These are phyloP conservation scores for Euglossa dilemma DNA, from an alignment of 1,140 invertebrate genomes.

Conservation along the genomic window DNA sequence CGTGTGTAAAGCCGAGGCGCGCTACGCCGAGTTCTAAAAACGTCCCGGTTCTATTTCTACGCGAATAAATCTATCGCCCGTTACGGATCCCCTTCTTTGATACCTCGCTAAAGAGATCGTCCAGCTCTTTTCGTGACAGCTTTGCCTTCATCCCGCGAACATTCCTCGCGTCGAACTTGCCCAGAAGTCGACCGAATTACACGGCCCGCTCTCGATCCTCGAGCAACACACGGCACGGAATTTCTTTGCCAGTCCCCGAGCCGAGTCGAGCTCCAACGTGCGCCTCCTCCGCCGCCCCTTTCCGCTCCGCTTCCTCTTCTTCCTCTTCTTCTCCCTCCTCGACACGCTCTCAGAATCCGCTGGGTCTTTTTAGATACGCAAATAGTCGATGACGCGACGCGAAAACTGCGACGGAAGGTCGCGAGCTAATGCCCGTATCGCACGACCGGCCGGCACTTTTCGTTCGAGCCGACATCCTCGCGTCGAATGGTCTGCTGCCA, in stretches of 20 bases:
- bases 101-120: conserved; percentile 81
- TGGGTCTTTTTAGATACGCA: conserved; percentile 62
- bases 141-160: conserved; percentile 78
- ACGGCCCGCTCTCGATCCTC: conserved; percentile 16
- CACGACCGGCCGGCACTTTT: conserved; percentile 63
- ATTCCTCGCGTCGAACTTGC: conserved; percentile 69
- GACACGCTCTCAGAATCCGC: conserved; percentile 18
- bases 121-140: conserved; percentile 77
- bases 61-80: neutral
- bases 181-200: conserved; percentile 4
- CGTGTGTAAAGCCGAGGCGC: neutral
- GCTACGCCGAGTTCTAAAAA: neutral
- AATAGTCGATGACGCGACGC: conserved; percentile 74
- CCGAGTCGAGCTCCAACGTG: neutral
- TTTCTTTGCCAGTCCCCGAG: conserved; percentile 19
- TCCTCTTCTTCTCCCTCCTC: conserved; percentile 2
- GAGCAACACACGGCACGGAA: conserved; percentile 1
- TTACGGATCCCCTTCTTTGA: neutral
- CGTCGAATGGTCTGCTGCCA: conserved; percentile 6
- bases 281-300: neutral
- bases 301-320: neutral
- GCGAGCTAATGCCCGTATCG: conserved; percentile 64
- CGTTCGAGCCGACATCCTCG: conserved; percentile 22
- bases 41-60: neutral
- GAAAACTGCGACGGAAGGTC: conserved; percentile 69